phyloP scores from a whole-genome alignment of 2,888 invertebrate genomes.

The Podabrus alpinus region DNA sequence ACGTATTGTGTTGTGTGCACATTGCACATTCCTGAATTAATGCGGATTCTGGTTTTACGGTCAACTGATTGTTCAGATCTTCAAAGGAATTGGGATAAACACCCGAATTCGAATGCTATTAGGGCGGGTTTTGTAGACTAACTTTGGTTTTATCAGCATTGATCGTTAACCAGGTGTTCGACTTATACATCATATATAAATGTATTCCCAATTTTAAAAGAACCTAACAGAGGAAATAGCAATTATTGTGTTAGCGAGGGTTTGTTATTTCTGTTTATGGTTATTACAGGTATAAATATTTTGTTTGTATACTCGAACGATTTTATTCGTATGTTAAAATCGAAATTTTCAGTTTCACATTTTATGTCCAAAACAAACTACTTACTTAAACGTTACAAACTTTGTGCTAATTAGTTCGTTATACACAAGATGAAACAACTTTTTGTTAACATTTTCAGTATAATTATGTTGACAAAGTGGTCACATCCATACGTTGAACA shows the following conservation, averaged over 20 bases:
- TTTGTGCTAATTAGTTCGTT: not conserved
- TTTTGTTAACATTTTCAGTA: not conserved
- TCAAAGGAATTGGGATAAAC: conserved; percentile 39
- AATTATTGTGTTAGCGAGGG: not conserved
- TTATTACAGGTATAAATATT: conserved; percentile 1
- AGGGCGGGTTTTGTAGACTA: conserved; percentile 41
- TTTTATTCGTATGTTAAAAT: not conserved
- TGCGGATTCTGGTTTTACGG: conserved; percentile 36
- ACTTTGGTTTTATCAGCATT: conserved; percentile 30
- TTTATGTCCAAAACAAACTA: not conserved
- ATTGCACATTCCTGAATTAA: conserved; percentile 43
- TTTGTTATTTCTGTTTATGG: not conserved
- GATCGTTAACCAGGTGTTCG: conserved; percentile 41
- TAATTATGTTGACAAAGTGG: not conserved
- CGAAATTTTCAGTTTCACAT: no score
- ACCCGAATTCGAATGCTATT: conserved; percentile 31
- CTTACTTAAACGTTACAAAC: not conserved
- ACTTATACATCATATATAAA: no score
- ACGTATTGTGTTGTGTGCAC: conserved; percentile 35
- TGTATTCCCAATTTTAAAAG: conserved; percentile 2
- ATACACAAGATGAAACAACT: not conserved
- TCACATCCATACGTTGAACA: not conserved
- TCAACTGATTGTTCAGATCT: conserved; percentile 34
- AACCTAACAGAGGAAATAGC: not conserved
- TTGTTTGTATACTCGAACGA: not conserved